These are phyloP conservation scores for Bombyx huttoni DNA, from an alignment of 2,888 invertebrate genomes.

Conservation along the genomic window DNA sequence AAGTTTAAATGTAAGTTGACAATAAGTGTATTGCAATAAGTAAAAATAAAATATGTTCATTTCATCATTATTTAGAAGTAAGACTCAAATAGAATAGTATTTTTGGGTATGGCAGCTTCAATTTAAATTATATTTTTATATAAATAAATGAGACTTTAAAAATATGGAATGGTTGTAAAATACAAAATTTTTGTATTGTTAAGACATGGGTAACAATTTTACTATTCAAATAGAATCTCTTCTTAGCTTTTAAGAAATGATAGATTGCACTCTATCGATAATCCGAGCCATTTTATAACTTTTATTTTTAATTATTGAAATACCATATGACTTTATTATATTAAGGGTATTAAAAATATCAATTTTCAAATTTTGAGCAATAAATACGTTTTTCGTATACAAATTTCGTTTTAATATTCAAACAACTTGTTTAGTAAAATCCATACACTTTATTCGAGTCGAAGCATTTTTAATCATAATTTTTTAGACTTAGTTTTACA, in stretches of 20 bases:
- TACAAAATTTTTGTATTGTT: neutral
- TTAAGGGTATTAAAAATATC: neutral
- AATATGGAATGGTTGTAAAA: neutral
- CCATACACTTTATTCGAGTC: neutral
- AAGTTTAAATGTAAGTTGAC: too few species aligned
- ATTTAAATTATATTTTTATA: too few species aligned
- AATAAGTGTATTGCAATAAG: too few species aligned
- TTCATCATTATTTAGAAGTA: too few species aligned
- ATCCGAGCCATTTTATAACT: conserved; percentile 61
- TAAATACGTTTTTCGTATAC: conserved; percentile 2
- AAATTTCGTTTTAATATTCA: neutral
- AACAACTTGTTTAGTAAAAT: conserved; percentile 3
- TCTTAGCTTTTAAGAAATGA: conserved; percentile 21
- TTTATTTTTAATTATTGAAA: conserved; percentile 20
- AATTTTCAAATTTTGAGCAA: conserved; percentile 2
- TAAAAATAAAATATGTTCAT: too few species aligned
- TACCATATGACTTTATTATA: neutral
- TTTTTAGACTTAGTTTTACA: conserved; percentile 59
- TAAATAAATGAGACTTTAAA: too few species aligned
- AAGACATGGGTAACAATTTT: neutral
- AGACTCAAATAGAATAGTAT: too few species aligned
- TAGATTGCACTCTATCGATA: conserved; percentile 20
- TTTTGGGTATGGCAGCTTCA: too few species aligned
- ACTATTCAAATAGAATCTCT: conserved; percentile 17
- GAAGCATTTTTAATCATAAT: conserved; percentile 18